Percentiles rank a stretch among this genome's conserved stretches.
phyloP scores from a whole-genome alignment of 1,140 invertebrate genomes.

The Trissolcus basalis region DNA sequence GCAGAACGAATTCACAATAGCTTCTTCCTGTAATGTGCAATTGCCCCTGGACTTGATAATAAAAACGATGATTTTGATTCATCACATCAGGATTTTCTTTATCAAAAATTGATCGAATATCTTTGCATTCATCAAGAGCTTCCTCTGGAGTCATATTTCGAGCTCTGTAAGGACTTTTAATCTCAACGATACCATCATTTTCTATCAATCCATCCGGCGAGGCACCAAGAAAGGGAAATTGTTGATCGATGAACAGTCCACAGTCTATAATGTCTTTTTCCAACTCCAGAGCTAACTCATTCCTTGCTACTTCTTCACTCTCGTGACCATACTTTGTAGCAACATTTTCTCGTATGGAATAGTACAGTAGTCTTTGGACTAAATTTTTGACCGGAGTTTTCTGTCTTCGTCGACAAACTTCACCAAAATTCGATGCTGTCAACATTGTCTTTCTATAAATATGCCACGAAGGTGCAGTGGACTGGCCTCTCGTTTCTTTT shows the following conservation, averaged over 20 bases:
- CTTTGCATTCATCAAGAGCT: no score
- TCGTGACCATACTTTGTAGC: slow-evolving; percentile 53
- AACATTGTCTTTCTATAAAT: slow-evolving; percentile 56
- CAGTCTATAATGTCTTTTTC: slow-evolving; percentile 59
- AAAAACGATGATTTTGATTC: no score
- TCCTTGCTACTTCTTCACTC: slow-evolving; percentile 60
- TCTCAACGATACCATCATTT: slow-evolving; percentile 50
- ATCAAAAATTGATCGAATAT: no score
- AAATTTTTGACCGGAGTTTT: no score
- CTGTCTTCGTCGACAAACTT: slow-evolving; percentile 54
- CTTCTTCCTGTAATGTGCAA: no score
- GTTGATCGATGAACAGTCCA: slow-evolving; percentile 69
- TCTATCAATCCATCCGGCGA: neutral
- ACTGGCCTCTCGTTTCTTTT: slow-evolving; percentile 31
- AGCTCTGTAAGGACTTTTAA: slow-evolving; percentile 64
- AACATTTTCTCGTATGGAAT: slow-evolving; percentile 24
- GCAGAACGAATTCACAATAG: no score
- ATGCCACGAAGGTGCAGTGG: slow-evolving; percentile 56
- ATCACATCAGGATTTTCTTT: no score
- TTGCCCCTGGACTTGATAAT: no score
- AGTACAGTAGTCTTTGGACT: slow-evolving; percentile 59
- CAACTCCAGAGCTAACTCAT: slow-evolving; percentile 46
- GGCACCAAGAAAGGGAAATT: slow-evolving; percentile 64
- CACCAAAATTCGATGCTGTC: slow-evolving; percentile 68
- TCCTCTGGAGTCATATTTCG: slow-evolving; percentile 4